Base-by-base conservation (phyloP, 64 coral and sea anemone species). In the Porites australiensis region DNA sequence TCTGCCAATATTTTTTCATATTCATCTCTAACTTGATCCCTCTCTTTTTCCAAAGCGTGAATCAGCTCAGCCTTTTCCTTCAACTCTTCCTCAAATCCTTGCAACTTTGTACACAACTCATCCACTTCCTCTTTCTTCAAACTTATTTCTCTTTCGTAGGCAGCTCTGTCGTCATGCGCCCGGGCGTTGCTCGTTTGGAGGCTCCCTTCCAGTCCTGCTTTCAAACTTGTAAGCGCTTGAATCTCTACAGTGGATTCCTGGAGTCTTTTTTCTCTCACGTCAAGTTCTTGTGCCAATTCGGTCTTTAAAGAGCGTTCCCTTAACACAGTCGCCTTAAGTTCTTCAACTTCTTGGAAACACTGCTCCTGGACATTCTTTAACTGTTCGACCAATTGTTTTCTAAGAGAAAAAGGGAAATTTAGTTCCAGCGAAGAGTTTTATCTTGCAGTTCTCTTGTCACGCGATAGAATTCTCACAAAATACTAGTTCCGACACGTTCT, bases 1-100 rank as follows among this genome's bases (percentile, higher is more conserved):
- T 53, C 91, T 53, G 72, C 91, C 22, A 93, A 6, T 83, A 93
- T 93, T 19, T 87, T 16, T 70, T 93, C 91, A 13, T 93, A 93
- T 2, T 70, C 47, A 15, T 93, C 75, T 87, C 75, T 79, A 20
- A 87, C 83, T 78, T 77, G 71, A 54, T 69, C 45, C 5, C 44
- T 63, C 50, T 87, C 91, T 8, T 54, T 13, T 43, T 86, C 83
- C 57, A 68, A 50, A 84, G 45, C 62, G 11, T 69, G 62, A 69
- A 84, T 18, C 46, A 45, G 61, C 8, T 53, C 61, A 49, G 13
- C 50, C 64, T 48, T 84, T 68, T 67, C 64, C 44, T 67, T 43
- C 27, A 84, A 4, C 4, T 20, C 81, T 84, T 84, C 51, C 81
- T 84, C 62, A 9, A 69, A 68, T 22, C 19, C 45, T 48, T 52